Percentiles rank a stretch among this genome's conserved stretches.
Evolutionary conservation across 2,888 invertebrate species (phyloP).

Genomic region (Dynastes hyllus): DNA sequence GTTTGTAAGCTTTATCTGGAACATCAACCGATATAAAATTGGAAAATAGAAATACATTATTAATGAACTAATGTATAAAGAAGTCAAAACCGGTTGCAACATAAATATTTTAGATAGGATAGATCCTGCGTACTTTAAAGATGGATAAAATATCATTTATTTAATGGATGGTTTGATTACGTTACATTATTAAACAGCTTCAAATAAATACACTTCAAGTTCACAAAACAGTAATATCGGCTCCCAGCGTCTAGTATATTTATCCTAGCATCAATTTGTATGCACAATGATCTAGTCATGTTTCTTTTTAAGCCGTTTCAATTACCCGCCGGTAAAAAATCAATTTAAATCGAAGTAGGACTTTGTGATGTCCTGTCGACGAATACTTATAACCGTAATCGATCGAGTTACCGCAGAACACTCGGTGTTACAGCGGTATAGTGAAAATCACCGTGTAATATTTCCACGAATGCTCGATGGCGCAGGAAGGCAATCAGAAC

Average conservation of each 20-base stretch:
- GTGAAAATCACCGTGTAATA: constrained; percentile 42
- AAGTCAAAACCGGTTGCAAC: too few relatives aligned
- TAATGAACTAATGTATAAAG: too few relatives aligned
- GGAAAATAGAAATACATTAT: too few relatives aligned
- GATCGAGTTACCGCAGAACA: constrained; percentile 37
- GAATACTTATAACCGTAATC: constrained; percentile 31
- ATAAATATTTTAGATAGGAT: background rate
- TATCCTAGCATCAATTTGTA: constrained; percentile 25
- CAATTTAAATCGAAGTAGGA: constrained; percentile 40
- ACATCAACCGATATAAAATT: too few relatives aligned
- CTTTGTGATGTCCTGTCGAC: constrained; percentile 36
- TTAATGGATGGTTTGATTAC: background rate
- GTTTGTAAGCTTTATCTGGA: too few relatives aligned
- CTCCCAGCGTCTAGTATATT: background rate
- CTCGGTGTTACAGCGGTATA: constrained; percentile 40
- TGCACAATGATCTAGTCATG: constrained; percentile 39
- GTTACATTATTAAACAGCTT: constrained; percentile 15
- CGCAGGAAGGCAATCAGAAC: constrained; percentile 43
- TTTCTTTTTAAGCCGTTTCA: constrained; percentile 36
- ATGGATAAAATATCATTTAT: background rate
- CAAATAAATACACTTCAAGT: background rate
- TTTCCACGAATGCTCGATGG: constrained; percentile 38
- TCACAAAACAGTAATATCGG: constrained; percentile 17
- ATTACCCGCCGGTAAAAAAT: constrained; percentile 38
- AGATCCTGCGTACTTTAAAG: background rate